Percentiles rank a stretch among this genome's conserved stretches.
Evolutionary conservation across 1,140 invertebrate species (phyloP).

Genomic region (Hyposmocoma kahamanoa): DNA sequence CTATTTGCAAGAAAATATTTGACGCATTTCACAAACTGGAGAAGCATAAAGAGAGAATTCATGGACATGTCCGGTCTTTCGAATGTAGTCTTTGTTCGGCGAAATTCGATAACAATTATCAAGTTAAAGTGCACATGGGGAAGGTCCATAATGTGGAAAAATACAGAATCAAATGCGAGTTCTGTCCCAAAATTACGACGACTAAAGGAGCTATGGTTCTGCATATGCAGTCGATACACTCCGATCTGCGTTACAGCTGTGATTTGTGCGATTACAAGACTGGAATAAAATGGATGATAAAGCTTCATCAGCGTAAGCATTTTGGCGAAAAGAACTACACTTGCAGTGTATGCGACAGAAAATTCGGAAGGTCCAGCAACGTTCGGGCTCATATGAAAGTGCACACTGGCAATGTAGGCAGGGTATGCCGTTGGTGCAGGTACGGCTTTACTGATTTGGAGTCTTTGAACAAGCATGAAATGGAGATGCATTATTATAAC

Average conservation of each 20-base stretch:
- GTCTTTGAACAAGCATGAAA: constrained; percentile 26
- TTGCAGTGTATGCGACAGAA: constrained; percentile 31
- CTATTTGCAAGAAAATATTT: constrained; percentile 29
- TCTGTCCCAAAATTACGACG: constrained; percentile 37
- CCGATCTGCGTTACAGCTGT: constrained; percentile 29
- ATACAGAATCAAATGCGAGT: constrained; percentile 37
- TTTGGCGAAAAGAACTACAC: constrained; percentile 32
- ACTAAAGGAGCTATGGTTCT: constrained; percentile 40
- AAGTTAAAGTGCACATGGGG: constrained; percentile 44
- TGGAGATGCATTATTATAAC: constrained; percentile 9
- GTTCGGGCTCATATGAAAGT: constrained; percentile 44
- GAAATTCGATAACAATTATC: constrained; percentile 29
- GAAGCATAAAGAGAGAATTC: constrained; percentile 31
- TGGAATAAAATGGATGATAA: constrained; percentile 37
- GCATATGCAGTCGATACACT: constrained; percentile 33
- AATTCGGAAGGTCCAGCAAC: constrained; percentile 41
- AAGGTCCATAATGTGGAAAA: constrained; percentile 46
- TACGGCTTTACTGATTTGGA: constrained; percentile 30
- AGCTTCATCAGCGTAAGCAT: constrained; percentile 41
- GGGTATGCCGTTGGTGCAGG: constrained; percentile 36
- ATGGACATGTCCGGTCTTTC: constrained; percentile 17
- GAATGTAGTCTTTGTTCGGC: constrained; percentile 31
- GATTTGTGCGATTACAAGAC: constrained; percentile 44
- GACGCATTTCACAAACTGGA: constrained; percentile 24
- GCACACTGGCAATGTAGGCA: constrained; percentile 34